Conservation (phyloP, 1,140 invertebrate genomes). For the Rhyacophila brunnea region DNA sequence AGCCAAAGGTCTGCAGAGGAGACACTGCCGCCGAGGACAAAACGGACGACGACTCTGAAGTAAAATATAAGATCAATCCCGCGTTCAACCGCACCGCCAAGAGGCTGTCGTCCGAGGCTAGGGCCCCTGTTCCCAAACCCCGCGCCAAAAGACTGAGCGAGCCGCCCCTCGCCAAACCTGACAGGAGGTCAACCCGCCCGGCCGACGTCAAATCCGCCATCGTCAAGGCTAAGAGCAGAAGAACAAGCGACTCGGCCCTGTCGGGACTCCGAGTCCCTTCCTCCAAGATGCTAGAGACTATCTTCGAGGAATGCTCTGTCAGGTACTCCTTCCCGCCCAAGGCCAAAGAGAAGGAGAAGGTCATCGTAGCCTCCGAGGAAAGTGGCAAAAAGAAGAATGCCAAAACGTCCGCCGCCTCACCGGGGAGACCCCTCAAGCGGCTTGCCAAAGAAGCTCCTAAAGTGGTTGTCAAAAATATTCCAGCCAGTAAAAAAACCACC, state of each 20-base stretch:
- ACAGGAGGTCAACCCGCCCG: conserved; percentile 5
- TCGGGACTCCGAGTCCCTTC: conserved; percentile 2
- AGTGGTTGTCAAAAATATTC: not conserved
- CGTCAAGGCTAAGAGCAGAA: conserved; percentile 5
- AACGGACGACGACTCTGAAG: conserved; percentile 6
- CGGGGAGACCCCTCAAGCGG: not conserved
- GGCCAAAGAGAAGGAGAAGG: not conserved
- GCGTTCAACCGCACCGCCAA: conserved; percentile 10
- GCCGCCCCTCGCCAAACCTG: conserved; percentile 3
- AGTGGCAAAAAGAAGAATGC: conserved; percentile 4
- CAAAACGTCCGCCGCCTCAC: too few species aligned
- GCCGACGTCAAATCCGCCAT: not conserved
- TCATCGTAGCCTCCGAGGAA: not conserved
- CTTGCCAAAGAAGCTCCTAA: conserved; percentile 7
- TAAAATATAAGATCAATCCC: conserved; percentile 25
- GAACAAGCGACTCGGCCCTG: conserved; percentile 13
- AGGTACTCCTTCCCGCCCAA: conserved; percentile 29
- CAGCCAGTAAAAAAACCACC: not conserved
- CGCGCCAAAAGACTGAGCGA: conserved; percentile 13
- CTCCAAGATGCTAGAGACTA: conserved; percentile 20
- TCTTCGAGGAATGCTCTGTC: conserved; percentile 19
- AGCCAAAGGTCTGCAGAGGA: not conserved
- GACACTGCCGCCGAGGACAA: conserved; percentile 18
- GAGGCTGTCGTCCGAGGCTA: conserved; percentile 5
- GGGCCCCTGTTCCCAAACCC: not conserved